A percentile compares a stretch with the other conserved stretches of the same genome.
These are phyloP conservation scores for Hoplostethus atlanticus DNA, from an alignment of 2,797 vertebrate species.

Conservation along the genomic window DNA sequence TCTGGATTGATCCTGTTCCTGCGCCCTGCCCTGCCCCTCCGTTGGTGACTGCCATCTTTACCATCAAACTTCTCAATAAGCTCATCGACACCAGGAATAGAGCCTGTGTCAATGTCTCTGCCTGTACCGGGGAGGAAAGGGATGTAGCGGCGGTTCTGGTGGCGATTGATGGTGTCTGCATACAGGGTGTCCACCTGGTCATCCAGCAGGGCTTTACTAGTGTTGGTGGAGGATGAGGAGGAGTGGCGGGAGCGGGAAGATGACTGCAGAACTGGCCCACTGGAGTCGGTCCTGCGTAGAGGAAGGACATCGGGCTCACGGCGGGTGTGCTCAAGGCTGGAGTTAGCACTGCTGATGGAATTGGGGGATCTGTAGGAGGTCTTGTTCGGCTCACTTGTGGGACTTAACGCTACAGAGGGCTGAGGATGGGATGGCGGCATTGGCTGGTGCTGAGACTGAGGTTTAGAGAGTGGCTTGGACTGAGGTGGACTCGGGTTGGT, in stretches of 20 bases:
- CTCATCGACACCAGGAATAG: slow-evolving; percentile 92
- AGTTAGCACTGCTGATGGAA: slow-evolving; percentile 75
- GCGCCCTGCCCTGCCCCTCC: slow-evolving; percentile 90
- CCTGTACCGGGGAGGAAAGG: slow-evolving; percentile 95
- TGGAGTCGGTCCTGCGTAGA: slow-evolving; percentile 89
- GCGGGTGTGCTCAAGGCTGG: slow-evolving; percentile 81
- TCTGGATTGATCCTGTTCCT: slow-evolving; percentile 91
- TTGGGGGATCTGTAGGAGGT: slow-evolving; percentile 72
- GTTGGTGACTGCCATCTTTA: slow-evolving; percentile 84
- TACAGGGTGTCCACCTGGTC: slow-evolving; percentile 92
- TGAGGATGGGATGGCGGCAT: slow-evolving; percentile 51
- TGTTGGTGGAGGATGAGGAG: slow-evolving; percentile 86
- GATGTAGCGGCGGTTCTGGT: slow-evolving; percentile 96
- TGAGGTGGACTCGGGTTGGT: slow-evolving; percentile 51
- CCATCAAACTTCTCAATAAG: slow-evolving; percentile 95
- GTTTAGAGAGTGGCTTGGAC: slow-evolving; percentile 50
- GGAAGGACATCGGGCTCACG: slow-evolving; percentile 92
- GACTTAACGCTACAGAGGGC: slow-evolving; percentile 54
- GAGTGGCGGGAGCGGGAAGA: slow-evolving; percentile 88
- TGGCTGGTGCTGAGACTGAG: slow-evolving; percentile 42
- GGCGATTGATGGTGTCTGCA: slow-evolving; percentile 93
- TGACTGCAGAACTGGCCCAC: slow-evolving; percentile 86
- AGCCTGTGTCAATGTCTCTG: slow-evolving; percentile 94
- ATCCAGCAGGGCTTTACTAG: slow-evolving; percentile 84
- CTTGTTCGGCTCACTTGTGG: slow-evolving; percentile 67